Base-by-base conservation (phyloP, 2,797 vertebrate species). In the Eleutherodactylus coqui region DNA sequence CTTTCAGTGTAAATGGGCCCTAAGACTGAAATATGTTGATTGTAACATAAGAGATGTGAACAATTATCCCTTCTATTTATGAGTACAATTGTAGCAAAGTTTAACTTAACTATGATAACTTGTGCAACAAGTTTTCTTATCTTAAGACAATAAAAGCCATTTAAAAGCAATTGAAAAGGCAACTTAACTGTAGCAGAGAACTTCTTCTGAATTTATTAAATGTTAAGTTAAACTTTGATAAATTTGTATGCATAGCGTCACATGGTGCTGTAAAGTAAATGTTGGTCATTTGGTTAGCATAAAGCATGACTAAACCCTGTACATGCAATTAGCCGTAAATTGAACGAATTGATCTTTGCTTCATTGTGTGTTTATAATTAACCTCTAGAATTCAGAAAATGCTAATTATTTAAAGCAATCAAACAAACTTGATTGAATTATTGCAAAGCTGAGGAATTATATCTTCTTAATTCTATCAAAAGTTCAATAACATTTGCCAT, bases 281-380 rank as follows among this genome's bases (percentile, higher is more conserved):
- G 11, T 24, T 41, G 34, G 3, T 55, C 6, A 27, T 70, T 55
- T 55, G 55, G 24, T 21, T 41, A 19, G 27, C 27, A 64, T 64
- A 36, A 38, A 38, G 41, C 38, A 19, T 49, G 53, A 11, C 13
- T 53, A 14, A 55, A 79, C 62, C 49, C 32, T 82, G 64, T 62
- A 79, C 64, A 79, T 79, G 36, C 75, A 85, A 70, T 79, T 85
- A 78, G 36, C 75, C 43, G 43, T 85, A 45, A n/a, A 79, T 85
- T 77, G 75, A 47, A 75, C 47, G 58, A 79, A 85, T 79, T 85
- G 47, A 85, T 85, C 62, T 49, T 77, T 7, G 34, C 32, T 32
- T 45, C 73, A 85, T 41, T 72, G 62, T 53, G 45, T 85, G 64
- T 85, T 53, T 85, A 85, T 55, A 85, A 72, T 79, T 85, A 85